These are phyloP conservation scores for Botia almorhae DNA, from an alignment of 2,797 vertebrate species.

Conservation along the genomic window DNA sequence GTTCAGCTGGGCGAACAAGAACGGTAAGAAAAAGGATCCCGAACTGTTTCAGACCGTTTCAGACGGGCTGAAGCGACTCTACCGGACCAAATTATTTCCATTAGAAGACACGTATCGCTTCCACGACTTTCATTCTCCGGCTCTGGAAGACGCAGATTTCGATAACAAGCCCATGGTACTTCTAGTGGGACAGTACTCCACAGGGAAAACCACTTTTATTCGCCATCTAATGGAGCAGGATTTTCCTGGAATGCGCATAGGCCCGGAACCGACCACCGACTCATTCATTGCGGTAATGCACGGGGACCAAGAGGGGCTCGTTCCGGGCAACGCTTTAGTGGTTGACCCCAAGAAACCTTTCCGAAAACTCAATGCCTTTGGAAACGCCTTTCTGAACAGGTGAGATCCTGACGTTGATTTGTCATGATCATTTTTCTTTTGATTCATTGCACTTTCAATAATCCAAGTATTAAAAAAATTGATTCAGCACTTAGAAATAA, in stretches of 20 bases:
- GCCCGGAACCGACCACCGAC: constrained; percentile 84
- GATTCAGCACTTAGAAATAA: background rate
- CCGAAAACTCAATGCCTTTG: constrained; percentile 83
- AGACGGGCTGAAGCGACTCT: constrained; percentile 78
- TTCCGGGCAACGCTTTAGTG: constrained; percentile 80
- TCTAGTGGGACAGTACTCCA: constrained; percentile 84
- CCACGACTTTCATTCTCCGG: constrained; percentile 84
- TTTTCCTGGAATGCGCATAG: constrained; percentile 85
- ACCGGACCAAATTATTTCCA: constrained; percentile 79
- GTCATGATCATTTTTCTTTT: background rate
- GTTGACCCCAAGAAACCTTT: constrained; percentile 82
- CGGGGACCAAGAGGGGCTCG: constrained; percentile 76
- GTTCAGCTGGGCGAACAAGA: constrained; percentile 81
- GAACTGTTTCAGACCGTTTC: constrained; percentile 81
- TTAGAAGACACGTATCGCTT: constrained; percentile 82
- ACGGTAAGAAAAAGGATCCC: constrained; percentile 79
- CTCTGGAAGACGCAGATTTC: constrained; percentile 83
- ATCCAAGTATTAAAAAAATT: background rate
- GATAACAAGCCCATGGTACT: constrained; percentile 86
- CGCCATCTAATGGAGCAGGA: constrained; percentile 83
- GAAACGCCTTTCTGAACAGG: constrained; percentile 85
- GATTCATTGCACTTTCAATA: background rate
- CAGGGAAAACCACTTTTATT: constrained; percentile 84
- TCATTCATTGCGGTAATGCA: constrained; percentile 85
- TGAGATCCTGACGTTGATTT: constrained; percentile 7